Base-by-base conservation (phyloP, 92 coral and sea anemone genomes). In the Porites evermanni region DNA sequence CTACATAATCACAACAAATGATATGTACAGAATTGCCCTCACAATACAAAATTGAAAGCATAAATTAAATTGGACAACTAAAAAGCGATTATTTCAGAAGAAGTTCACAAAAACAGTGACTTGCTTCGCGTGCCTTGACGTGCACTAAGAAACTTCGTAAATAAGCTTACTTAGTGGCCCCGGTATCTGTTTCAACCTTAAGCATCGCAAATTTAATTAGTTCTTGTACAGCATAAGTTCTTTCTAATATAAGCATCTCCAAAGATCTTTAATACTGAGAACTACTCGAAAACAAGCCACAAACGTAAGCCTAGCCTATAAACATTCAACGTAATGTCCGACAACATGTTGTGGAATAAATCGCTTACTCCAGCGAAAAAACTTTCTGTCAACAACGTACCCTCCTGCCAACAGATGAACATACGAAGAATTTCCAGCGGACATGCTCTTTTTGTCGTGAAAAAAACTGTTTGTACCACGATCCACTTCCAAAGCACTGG, bases 391-490 rank as follows among this genome's bases (percentile, higher is more conserved):
- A 19, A 54, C 60, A 56, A 63, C 99, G 60, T 87, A 97, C 99
- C 99, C 98, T 84, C 99, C 99, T 47, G 99, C 99, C 73, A 94
- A 90, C 63, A 97, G 83, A 70, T 97, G 99, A 72, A 97, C 98
- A 78, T 89, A 92, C 52, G 97, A 90, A 69, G 83, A 50, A 52
- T 74, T 74, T 74, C 65, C 87, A 61, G 72, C 53, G 52, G 72
- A 7, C 86, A 81, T 83, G 80, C 16, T 73, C 26, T 50, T 60
- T 64, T 83, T 38, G 38, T 13, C 60, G 65, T 61, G 32, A 13
- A 61, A 12, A 51, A 53, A 44, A 29, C 44, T 29, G 20, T 63
- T 18, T 0, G 7, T 8, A 19, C 67, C 59, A 24, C 52, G 2
- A 14, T 23, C 16, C 38, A 53, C 17, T 74, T 38, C 47, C 79